phyloP scores from a whole-genome alignment of 2,888 invertebrate genomes.

The Acrocyrtus sp. region DNA sequence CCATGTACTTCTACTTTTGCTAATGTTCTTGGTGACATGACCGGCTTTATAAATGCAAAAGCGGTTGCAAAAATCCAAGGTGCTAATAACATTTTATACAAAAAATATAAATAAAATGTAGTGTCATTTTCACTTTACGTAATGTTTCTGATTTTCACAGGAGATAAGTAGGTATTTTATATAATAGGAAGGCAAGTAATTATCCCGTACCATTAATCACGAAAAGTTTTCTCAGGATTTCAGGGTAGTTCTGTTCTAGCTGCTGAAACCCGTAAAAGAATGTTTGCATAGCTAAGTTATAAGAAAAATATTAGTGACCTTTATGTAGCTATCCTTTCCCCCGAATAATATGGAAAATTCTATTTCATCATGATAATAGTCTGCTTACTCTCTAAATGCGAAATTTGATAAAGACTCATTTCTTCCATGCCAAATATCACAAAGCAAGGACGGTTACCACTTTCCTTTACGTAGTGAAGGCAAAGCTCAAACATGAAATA shows the following conservation, averaged over 20 bases:
- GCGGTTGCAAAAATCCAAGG: constrained; percentile 48
- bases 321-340: not conserved
- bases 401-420: constrained; percentile 33
- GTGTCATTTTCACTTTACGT: not conserved
- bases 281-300: constrained; percentile 32
- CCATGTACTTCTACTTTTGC: constrained; percentile 47
- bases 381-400: constrained; percentile 38
- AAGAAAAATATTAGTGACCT: not conserved
- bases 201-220: constrained; percentile 45
- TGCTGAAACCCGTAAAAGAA: constrained; percentile 31
- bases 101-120: not conserved
- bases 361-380: no score
- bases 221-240: constrained; percentile 30
- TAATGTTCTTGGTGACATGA: constrained; percentile 38
- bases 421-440: constrained; percentile 29
- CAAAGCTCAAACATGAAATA: constrained; percentile 27
- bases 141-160: no score
- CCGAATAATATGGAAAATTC: not conserved
- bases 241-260: constrained; percentile 44
- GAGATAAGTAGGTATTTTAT: no score
- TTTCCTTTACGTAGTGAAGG: constrained; percentile 3
- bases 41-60: constrained; percentile 44
- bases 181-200: no score
- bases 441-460: constrained; percentile 13
- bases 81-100: constrained; percentile 19